phyloP scores from a whole-genome alignment of 35 echinoderm and acorn worm species.

The Anneissia japonica region DNA sequence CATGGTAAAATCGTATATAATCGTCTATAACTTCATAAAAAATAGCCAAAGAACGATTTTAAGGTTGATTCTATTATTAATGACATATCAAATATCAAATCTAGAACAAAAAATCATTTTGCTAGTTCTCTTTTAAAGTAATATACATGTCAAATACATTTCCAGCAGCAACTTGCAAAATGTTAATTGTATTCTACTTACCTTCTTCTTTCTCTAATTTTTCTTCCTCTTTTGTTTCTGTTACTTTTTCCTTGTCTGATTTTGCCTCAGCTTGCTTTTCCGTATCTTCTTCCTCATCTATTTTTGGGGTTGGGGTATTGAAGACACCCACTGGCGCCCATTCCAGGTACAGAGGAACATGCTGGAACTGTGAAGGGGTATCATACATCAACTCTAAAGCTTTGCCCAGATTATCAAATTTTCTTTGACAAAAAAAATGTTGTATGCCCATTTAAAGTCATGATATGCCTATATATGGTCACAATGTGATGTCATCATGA shows the following conservation, averaged over 20 bases:
- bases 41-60: no score
- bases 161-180: no score
- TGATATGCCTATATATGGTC: neutral
- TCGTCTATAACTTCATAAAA: no score
- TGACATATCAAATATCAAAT: no score
- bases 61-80: no score
- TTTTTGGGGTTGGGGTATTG: neutral
- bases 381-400: no score
- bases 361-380: slow-evolving; percentile 66
- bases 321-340: slow-evolving; percentile 90
- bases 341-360: slow-evolving; percentile 93
- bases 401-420: no score
- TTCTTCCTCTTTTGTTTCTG: neutral
- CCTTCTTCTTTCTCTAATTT: neutral
- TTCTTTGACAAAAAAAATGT: neutral
- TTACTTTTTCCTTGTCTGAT: slow-evolving; percentile 1
- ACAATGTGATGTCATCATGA: no score
- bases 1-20: no score
- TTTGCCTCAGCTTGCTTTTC: neutral
- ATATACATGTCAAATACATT: no score
- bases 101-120: no score
- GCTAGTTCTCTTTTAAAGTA: no score
- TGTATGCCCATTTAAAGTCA: neutral
- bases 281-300: neutral
- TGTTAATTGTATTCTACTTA: neutral